These are phyloP conservation scores for Stegophylla sp. DNA, from an alignment of 2,888 invertebrate species.

Conservation along the genomic window DNA sequence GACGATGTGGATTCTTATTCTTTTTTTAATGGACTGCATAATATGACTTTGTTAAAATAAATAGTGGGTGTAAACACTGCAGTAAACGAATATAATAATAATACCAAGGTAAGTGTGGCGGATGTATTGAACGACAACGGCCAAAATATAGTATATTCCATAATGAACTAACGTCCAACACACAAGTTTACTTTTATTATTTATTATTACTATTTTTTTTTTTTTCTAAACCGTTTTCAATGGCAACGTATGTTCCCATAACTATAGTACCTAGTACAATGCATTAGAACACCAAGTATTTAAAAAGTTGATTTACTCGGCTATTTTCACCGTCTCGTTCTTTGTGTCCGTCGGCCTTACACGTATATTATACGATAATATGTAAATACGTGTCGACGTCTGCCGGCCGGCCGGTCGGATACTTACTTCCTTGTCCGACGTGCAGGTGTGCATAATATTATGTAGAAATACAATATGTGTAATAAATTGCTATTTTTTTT, in stretches of 20 bases:
- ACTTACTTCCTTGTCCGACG: not conserved
- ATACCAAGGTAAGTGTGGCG: not conserved
- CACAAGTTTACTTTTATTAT: not conserved
- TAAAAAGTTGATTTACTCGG: slow-evolving; percentile 12
- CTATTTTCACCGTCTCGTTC: not conserved
- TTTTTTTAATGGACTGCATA: slow-evolving; percentile 10
- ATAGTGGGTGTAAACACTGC: slow-evolving; percentile 22
- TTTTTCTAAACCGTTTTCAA: slow-evolving; percentile 13
- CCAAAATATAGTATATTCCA: slow-evolving; percentile 34
- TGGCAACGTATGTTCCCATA: slow-evolving; percentile 2
- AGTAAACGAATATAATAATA: slow-evolving; percentile 9
- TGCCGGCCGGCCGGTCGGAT: too few relatives aligned
- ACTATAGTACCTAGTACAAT: not conserved
- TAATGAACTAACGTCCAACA: not conserved
- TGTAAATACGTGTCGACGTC: too few relatives aligned
- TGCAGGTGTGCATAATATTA: not conserved
- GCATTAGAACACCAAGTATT: not conserved
- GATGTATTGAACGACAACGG: not conserved
- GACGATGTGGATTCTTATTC: not conserved
- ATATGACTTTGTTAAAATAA: slow-evolving; percentile 33
- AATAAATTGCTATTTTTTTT: slow-evolving; percentile 30
- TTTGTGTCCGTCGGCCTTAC: too few relatives aligned
- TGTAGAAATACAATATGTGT: not conserved
- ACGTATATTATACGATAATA: too few relatives aligned
- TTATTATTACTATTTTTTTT: not conserved